Evolutionary conservation across 2,113 vertebrate genomes (phyloP).

Genomic region (Sterna hirundo): DNA sequence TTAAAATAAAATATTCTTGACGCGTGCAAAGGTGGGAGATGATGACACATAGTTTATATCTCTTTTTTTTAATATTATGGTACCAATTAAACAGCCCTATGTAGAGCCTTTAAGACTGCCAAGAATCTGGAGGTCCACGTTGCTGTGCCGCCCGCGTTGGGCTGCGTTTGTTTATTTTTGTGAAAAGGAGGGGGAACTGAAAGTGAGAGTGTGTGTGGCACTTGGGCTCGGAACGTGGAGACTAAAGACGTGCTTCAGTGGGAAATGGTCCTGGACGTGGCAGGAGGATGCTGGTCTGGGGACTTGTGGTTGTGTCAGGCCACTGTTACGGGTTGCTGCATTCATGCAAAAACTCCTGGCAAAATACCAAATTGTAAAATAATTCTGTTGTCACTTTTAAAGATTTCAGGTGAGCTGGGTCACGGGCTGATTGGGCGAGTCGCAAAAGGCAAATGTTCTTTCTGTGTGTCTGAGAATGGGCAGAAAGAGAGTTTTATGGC

Average conservation of each 20-base stretch:
- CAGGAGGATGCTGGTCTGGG: not conserved
- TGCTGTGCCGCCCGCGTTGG: not conserved
- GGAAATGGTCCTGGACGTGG: not conserved
- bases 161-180: not conserved
- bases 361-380: not conserved
- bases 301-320: not conserved
- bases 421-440: not conserved
- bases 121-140: not conserved
- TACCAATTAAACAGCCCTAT: not conserved
- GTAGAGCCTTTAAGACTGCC: not conserved
- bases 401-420: not conserved
- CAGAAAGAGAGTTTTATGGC: not conserved
- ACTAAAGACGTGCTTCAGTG: not conserved
- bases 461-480: not conserved
- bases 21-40: not conserved
- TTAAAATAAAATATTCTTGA: not conserved
- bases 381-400: not conserved
- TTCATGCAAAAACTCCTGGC: not conserved
- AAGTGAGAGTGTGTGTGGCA: not conserved
- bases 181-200: not conserved
- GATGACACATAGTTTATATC: not conserved
- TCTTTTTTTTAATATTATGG: not conserved
- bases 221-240: not conserved
- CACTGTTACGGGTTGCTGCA: not conserved
- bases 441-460: not conserved